phyloP scores from a whole-genome alignment of 64 coral and sea anemone genomes.

The Porites lutea region DNA sequence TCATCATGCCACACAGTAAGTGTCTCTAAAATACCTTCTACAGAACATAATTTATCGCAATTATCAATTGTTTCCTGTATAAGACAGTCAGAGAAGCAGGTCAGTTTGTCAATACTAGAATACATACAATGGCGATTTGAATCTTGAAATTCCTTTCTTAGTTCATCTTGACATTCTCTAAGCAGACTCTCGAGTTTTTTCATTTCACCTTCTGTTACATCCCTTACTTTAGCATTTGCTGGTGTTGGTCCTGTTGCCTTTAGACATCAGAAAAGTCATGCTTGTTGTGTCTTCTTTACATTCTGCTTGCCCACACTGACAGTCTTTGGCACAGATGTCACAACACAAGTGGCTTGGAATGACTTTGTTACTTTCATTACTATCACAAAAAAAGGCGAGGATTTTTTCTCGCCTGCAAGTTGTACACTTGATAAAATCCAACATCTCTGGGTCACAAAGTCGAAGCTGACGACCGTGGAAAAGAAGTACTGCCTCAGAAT shows the following conservation, averaged over 20 bases:
- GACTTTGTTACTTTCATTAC: not conserved
- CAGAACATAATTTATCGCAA: conserved; percentile 46
- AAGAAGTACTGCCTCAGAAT: not conserved
- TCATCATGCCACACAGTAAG: conserved; percentile 26
- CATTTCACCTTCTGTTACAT: conserved; percentile 1
- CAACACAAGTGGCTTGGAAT: conserved; percentile 40
- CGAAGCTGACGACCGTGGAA: conserved; percentile 15
- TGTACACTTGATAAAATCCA: conserved; percentile 20
- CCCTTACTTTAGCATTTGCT: not conserved
- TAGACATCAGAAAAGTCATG: not conserved
- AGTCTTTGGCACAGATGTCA: conserved; percentile 10
- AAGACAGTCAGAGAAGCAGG: conserved; percentile 4
- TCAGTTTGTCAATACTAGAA: not conserved
- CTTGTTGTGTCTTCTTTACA: not conserved
- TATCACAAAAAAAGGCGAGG: not conserved
- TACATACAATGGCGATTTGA: not conserved
- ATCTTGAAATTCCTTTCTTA: conserved; percentile 9
- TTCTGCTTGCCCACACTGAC: not conserved
- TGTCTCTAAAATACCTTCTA: conserved; percentile 21
- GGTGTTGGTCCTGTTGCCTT: not conserved
- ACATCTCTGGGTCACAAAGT: conserved; percentile 41
- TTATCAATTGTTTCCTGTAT: not conserved
- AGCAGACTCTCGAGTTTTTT: not conserved
- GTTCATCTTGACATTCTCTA: not conserved
- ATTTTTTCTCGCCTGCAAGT: conserved; percentile 13